These are phyloP conservation scores for Synanthedon myopaeformis DNA, from an alignment of 2,888 invertebrate species.

Conservation along the genomic window DNA sequence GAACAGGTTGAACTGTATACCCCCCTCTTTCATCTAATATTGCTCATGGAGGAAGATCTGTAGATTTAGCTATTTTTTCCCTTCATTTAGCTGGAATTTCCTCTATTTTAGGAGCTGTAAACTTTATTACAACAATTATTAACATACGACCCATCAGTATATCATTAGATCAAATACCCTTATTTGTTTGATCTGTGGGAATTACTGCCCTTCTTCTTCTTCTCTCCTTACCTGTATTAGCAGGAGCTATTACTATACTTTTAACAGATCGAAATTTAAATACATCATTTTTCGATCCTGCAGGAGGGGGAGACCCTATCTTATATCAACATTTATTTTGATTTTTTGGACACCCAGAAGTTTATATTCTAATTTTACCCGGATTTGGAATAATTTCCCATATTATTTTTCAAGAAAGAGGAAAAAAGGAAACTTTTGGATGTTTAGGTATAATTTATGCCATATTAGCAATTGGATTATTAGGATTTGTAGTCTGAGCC, in stretches of 20 bases:
- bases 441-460: constrained; percentile 83
- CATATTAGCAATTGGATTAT: constrained; percentile 83
- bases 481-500: constrained; percentile 88
- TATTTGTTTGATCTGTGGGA: constrained; percentile 81
- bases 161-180: constrained; percentile 73
- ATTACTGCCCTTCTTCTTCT: constrained; percentile 67
- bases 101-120: constrained; percentile 81
- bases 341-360: constrained; percentile 90
- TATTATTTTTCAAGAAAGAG: constrained; percentile 79
- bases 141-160: constrained; percentile 76
- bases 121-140: constrained; percentile 82
- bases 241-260: constrained; percentile 84
- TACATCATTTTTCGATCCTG: constrained; percentile 84
- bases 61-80: constrained; percentile 83
- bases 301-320: constrained; percentile 84
- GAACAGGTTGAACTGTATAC: constrained; percentile 84
- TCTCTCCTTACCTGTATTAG: constrained; percentile 80
- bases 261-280: constrained; percentile 84
- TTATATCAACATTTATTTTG: constrained; percentile 87
- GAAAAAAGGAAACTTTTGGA: constrained; percentile 81
- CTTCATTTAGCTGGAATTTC: constrained; percentile 80
- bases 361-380: constrained; percentile 87
- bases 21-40: constrained; percentile 75
- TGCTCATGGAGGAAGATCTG: constrained; percentile 75
- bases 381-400: constrained; percentile 87